Evolutionary conservation across 2,113 vertebrate genomes (phyloP).

Genomic region (Machaerirhynchus nigripectus): DNA sequence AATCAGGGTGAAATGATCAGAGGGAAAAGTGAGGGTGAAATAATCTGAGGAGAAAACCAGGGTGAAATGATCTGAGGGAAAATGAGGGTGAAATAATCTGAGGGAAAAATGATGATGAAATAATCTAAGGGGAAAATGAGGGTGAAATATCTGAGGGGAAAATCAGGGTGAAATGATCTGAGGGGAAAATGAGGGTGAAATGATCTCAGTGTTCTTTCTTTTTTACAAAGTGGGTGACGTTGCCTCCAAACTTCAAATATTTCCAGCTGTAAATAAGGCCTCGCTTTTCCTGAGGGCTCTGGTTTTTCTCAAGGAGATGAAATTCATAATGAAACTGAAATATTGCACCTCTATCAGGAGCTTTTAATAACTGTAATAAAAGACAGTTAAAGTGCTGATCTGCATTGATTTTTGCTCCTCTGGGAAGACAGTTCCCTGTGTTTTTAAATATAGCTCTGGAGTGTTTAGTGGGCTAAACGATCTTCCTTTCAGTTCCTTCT

Average conservation of each 20-base stretch:
- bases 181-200: not conserved
- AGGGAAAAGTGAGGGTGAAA: not conserved
- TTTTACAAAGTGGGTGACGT: rapidly evolving
- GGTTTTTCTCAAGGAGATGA: not conserved
- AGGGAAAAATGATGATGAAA: too few relatives aligned
- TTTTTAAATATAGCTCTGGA: slow-evolving; percentile 1
- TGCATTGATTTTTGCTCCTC: slow-evolving; percentile 1
- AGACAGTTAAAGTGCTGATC: slow-evolving; percentile 1
- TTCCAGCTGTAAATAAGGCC: not conserved
- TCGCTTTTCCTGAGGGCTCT: not conserved
- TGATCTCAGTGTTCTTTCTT: not conserved
- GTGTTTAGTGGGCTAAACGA: not conserved
- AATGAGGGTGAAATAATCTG: not conserved
- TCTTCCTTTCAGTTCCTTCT: not conserved
- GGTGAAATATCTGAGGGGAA: not conserved
- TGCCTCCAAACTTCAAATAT: not conserved
- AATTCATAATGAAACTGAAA: not conserved
- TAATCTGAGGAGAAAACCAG: too few relatives aligned
- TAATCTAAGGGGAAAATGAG: not conserved
- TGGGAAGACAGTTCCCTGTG: not conserved
- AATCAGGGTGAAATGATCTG: not conserved
- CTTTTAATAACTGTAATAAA: slow-evolving; percentile 52
- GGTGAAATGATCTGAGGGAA: rapidly evolving
- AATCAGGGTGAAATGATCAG: not conserved
- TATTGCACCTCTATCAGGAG: not conserved